These are phyloP conservation scores for Xanthia togata DNA, from an alignment of 2,888 invertebrate species.

Conservation along the genomic window DNA sequence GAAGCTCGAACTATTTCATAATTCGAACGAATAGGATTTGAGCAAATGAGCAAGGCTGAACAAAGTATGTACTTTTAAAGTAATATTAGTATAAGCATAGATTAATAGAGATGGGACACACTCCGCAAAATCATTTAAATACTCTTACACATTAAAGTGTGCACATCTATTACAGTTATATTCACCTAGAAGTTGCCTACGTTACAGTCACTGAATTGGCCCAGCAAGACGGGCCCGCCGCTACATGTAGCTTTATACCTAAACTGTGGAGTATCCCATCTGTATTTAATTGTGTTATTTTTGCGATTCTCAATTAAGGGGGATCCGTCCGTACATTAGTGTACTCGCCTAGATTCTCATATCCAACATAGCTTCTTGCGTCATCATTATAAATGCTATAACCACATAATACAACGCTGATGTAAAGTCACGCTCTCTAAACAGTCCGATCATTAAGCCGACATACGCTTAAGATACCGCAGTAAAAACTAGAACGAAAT, in stretches of 20 bases:
- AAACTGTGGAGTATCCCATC: too few species aligned
- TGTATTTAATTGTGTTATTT: too few species aligned
- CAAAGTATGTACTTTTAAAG: not conserved
- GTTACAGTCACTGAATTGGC: too few species aligned
- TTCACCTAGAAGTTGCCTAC: too few species aligned
- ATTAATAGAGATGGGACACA: too few species aligned
- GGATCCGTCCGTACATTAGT: not conserved
- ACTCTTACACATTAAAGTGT: too few species aligned
- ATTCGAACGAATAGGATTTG: not conserved
- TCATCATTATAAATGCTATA: not conserved
- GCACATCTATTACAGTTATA: too few species aligned
- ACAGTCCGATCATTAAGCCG: slow-evolving; percentile 50
- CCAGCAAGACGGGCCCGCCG: too few species aligned
- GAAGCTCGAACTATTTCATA: not conserved
- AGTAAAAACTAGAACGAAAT: slow-evolving; percentile 73
- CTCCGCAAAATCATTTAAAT: too few species aligned
- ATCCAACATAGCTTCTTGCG: not conserved
- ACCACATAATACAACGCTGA: slow-evolving; percentile 25
- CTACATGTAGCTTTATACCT: too few species aligned
- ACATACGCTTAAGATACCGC: slow-evolving; percentile 55
- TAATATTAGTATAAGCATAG: not conserved
- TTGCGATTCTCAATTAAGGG: too few species aligned
- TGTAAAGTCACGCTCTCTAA: slow-evolving; percentile 22
- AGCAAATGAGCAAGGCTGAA: not conserved
- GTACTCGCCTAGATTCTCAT: not conserved